Evolutionary conservation across 2,888 invertebrate genomes (phyloP), one percentile per base, ranked within the genome.

Genomic region (Taphrorychus bicolor): DNA sequence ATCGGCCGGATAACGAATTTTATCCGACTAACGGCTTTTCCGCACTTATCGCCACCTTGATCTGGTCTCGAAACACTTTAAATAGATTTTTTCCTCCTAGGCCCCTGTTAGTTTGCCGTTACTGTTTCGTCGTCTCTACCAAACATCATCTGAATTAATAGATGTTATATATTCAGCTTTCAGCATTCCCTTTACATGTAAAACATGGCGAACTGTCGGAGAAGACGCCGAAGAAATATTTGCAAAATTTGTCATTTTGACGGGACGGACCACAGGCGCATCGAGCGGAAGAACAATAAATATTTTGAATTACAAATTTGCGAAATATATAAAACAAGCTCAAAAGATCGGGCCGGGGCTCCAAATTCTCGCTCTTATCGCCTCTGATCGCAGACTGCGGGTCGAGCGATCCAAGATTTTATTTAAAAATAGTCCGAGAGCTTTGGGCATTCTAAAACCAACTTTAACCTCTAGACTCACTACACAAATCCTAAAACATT

Each of bases 221-320:
- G 49, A 41, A 22, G 40, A 21, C 17, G 40, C 42, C 42, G 18
- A 17, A 32, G 42, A 65, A 54, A 69, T 57, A 69, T 57, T 61
- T 59, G 19, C 22, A 24, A 62, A 70, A 70, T 70, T 70, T 70
- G 69, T 70, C 69, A 16, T 70, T 70, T 66, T 70, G 69, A 70
- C 66, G 54, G 40, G 53, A 5, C 45, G 19, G 59, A 42, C 59
- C 58, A 41, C 61, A 51, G 40, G 42, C 9, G 18, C 76, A 78
- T 75, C 73, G 78, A 80, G 78, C 78, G 78, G 77, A 75, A 63
- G 19, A 57, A 80, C 81, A 82, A 81, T 81, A 81, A 82, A 74
- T 78, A 77, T 78, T 82, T 81, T 78, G 80, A 79, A 81, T 81
- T 81, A 81, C 81, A 81, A 81, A 81, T 81, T 80, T 76, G 76